Percentiles rank a stretch among this genome's conserved stretches.
Conservation (phyloP, 2,113 vertebrate species). For the Speoplatyrhinus poulsoni region DNA sequence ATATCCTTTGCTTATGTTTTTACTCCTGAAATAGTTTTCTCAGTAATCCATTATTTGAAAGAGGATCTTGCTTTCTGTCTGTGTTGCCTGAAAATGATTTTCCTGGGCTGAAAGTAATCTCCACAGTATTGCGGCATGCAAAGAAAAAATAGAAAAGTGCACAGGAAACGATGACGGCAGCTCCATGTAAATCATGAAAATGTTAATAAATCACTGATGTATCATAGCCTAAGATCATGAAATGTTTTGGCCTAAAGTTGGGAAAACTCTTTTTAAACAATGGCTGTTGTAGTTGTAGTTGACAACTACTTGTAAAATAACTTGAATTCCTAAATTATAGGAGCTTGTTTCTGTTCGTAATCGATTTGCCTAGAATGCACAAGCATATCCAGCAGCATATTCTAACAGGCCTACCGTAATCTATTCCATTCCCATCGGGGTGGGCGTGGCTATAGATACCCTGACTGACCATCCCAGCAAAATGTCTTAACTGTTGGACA, state of each 20-base stretch:
- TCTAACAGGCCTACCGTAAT: too few relatives aligned
- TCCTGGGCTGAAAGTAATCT: slow-evolving; percentile 52
- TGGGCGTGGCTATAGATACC: too few relatives aligned
- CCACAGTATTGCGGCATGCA: slow-evolving; percentile 50
- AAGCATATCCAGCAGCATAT: too few relatives aligned
- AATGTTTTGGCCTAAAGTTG: not conserved
- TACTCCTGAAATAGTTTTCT: slow-evolving; percentile 15
- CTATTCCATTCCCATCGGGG: too few relatives aligned
- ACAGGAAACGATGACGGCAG: slow-evolving; percentile 77
- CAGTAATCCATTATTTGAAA: slow-evolving; percentile 61
- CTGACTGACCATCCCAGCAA: too few relatives aligned
- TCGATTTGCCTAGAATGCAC: too few relatives aligned
- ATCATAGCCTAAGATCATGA: slow-evolving; percentile 4
- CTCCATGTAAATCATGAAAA: slow-evolving; percentile 56
- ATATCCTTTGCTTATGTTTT: slow-evolving; percentile 3
- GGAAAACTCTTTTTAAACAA: not conserved
- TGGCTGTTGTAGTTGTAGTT: too few relatives aligned
- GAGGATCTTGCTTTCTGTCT: slow-evolving; percentile 41
- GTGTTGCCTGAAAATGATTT: slow-evolving; percentile 49
- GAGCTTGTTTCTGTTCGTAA: too few relatives aligned
- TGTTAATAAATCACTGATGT: slow-evolving; percentile 26
- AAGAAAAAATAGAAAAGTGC: slow-evolving; percentile 23
- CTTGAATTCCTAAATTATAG: too few relatives aligned
- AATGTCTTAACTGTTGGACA: too few relatives aligned
- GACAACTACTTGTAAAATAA: too few relatives aligned